phyloP scores from a whole-genome alignment of 2,797 vertebrate species.

The Spinus pinus region DNA sequence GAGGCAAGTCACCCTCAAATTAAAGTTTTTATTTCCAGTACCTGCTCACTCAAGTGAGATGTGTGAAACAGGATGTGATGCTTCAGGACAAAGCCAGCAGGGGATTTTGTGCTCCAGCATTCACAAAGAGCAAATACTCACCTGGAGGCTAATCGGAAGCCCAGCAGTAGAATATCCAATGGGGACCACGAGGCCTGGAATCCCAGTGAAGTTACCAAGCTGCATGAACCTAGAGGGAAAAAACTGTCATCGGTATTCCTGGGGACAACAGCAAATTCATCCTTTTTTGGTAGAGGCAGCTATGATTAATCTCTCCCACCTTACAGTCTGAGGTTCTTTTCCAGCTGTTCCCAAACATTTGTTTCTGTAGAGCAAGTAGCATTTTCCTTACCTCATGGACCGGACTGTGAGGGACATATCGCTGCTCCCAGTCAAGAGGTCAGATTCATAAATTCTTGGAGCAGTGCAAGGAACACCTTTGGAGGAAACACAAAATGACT shows the following conservation, averaged over 20 bases:
- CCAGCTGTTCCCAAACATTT: not conserved
- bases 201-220: constrained; percentile 68
- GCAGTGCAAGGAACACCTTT: constrained; percentile 58
- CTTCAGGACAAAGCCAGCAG: not conserved
- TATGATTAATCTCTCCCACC: not conserved
- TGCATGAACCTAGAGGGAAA: constrained; percentile 59
- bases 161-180: constrained; percentile 57
- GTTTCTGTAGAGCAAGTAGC: not conserved
- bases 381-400: constrained; percentile 54
- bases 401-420: not conserved
- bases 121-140: not conserved
- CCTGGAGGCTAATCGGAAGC: constrained; percentile 64
- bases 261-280: not conserved
- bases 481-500: not conserved
- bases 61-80: not conserved
- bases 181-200: constrained; percentile 68
- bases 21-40: not conserved
- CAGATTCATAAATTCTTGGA: constrained; percentile 53
- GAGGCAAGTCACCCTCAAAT: not conserved
- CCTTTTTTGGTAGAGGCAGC: not conserved
- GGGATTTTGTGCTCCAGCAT: not conserved
- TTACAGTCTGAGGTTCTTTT: not conserved
- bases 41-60: not conserved
- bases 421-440: constrained; percentile 32
- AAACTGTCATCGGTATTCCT: not conserved